Evolutionary conservation across 2,113 vertebrate genomes (phyloP).

Genomic region (Pterocles gutturalis): DNA sequence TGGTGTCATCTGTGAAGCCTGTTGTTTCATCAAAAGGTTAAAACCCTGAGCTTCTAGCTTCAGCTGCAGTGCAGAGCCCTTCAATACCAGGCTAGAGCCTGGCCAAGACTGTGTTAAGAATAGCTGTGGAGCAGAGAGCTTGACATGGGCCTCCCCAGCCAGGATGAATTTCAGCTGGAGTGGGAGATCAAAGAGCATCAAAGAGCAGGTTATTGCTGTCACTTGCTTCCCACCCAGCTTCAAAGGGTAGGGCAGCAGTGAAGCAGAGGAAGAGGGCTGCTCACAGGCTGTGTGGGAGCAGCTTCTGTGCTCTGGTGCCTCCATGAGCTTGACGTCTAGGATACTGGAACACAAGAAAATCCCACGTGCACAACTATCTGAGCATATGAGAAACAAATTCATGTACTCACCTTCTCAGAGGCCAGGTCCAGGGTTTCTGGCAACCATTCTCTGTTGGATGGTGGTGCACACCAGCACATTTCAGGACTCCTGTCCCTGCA

Average conservation of each 20-base stretch:
- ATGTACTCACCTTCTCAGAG: rapidly evolving
- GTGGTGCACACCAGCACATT: rapidly evolving
- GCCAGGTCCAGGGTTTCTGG: rapidly evolving
- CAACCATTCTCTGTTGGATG: rapidly evolving
- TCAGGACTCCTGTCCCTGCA: not conserved
- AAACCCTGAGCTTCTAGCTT: not conserved
- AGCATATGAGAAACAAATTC: not conserved
- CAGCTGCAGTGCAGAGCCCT: not conserved
- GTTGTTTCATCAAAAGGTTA: not conserved
- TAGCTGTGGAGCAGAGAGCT: not conserved
- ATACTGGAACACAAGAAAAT: not conserved
- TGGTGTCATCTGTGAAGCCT: not conserved
- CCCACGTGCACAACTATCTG: not conserved
- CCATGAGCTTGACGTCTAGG: not conserved
- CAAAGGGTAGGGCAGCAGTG: not conserved
- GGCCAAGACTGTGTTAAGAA: not conserved
- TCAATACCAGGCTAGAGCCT: not conserved
- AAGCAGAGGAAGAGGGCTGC: rapidly evolving
- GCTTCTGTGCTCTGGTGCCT: not conserved
- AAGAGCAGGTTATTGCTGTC: not conserved
- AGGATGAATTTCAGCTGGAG: not conserved
- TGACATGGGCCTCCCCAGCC: not conserved
- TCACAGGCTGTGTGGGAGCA: not conserved
- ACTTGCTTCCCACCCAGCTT: not conserved
- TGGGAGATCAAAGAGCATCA: not conserved